Evolutionary conservation across 1,140 invertebrate species (phyloP), one percentile per base, ranked within the genome.

Genomic region (Pentalonia nigronervosa): DNA sequence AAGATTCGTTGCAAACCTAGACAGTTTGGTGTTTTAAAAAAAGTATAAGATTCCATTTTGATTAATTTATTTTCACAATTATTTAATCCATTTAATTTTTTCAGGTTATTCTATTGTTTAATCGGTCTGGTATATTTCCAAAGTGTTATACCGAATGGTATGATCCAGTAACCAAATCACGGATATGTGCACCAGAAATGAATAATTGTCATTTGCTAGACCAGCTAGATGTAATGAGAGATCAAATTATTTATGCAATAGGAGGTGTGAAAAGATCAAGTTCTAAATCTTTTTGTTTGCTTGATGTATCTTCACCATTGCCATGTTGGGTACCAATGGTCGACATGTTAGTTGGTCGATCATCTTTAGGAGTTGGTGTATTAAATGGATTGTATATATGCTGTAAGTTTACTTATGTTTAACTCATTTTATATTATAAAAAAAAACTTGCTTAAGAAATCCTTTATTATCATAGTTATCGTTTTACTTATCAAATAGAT

Each of bases 101-200:
- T 47, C 94, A 97, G 96, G 96, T 98, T 90, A 95, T 99, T 94
- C 95, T 99, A n/a, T 98, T 99, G 45, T 98, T 99, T 93, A 98
- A 98, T 84, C 98, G 98, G 1, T 98, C 99, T 96, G 98, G 98
- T 53, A 98, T 98, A 1, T 99, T 99, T 96, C 98, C 98, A 1
- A 98, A 99, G 94, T 96, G 98, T 93, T 98, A 97, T 94, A 98
- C 99, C 76, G 98, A 99, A 95, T 98, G 97, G 95, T 98, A 97
- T 95, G 98, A 98, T 95, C 97, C 99, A 94, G 97, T 97, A 94
- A 97, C 97, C 94, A 98, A 98, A 94, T 96, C 96, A 60, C 98
- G 97, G 97, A 97, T 60, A 30, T 94, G 53, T 53, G 96, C 98
- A 25, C 97, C 98, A 14, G 98, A 99, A 95, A 97, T 99, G 97